These are phyloP conservation scores for Napeogenes inachia DNA, from an alignment of 2,888 invertebrate genomes.

Conservation along the genomic window DNA sequence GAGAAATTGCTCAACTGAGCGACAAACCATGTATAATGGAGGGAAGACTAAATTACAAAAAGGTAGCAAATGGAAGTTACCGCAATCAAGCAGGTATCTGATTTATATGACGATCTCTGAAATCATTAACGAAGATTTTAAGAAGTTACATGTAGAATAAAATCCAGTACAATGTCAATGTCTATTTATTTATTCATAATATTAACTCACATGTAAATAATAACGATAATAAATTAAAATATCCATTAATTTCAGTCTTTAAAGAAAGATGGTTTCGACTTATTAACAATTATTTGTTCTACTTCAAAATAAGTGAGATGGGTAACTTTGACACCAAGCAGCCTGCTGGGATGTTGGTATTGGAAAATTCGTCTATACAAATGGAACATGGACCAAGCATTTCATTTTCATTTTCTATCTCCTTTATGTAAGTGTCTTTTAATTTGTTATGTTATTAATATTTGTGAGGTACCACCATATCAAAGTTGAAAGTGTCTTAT, in stretches of 20 bases:
- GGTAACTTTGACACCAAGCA: slow-evolving; percentile 80
- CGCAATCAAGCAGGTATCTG: slow-evolving; percentile 65
- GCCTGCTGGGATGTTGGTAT: slow-evolving; percentile 84
- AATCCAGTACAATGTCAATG: no score
- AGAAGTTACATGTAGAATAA: no score
- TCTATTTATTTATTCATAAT: no score
- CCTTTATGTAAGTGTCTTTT: slow-evolving; percentile 73
- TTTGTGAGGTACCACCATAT: no score
- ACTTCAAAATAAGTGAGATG: slow-evolving; percentile 83
- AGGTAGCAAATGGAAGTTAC: slow-evolving; percentile 75
- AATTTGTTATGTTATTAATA: not conserved
- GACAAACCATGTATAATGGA: slow-evolving; percentile 80
- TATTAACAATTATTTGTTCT: slow-evolving; percentile 85
- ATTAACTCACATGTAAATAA: no score
- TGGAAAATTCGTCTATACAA: slow-evolving; percentile 84
- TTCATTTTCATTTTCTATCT: slow-evolving; percentile 86
- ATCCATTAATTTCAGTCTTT: slow-evolving; percentile 73
- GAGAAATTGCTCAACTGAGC: slow-evolving; percentile 81
- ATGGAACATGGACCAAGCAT: slow-evolving; percentile 82
- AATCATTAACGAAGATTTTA: no score
- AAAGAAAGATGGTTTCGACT: slow-evolving; percentile 88
- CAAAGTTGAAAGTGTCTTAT: no score
- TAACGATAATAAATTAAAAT: no score
- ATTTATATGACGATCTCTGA: slow-evolving; percentile 10
- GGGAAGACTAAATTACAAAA: slow-evolving; percentile 85